A percentile compares a stretch with the other conserved stretches of the same genome.
Conservation (phyloP, 2,113 vertebrate genomes). For the Hyperopisus bebe region DNA sequence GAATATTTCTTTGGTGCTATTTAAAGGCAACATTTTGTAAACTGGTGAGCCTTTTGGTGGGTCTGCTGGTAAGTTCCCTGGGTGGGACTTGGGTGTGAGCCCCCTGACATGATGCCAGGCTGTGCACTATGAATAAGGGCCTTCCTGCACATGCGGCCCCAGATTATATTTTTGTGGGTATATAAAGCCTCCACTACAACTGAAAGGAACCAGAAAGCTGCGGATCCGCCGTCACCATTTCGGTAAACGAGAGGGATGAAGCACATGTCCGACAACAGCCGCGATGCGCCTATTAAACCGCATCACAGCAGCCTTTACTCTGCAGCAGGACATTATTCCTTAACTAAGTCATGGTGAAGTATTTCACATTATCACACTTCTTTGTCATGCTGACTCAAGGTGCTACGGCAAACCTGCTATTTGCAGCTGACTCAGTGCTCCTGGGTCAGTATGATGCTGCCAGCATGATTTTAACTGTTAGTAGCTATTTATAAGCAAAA, state of each 20-base stretch:
- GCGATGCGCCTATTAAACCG: neutral
- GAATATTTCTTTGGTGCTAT: neutral
- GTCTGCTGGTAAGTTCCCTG: neutral
- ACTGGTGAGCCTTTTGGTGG: neutral
- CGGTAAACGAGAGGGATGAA: neutral
- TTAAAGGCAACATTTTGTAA: neutral
- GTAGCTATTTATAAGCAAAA: neutral
- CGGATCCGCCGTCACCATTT: neutral
- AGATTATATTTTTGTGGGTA: neutral
- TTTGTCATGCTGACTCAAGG: neutral
- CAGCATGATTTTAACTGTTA: neutral
- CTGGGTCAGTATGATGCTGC: neutral
- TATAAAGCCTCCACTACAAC: neutral
- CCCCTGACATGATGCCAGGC: neutral
- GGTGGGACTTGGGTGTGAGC: neutral
- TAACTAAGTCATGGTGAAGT: neutral
- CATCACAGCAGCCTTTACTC: neutral
- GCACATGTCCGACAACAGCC: neutral
- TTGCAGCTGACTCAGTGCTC: neutral
- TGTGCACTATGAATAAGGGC: no score
- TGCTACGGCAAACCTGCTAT: neutral
- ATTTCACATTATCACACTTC: neutral
- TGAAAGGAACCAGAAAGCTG: neutral
- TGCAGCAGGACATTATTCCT: neutral
- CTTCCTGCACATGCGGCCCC: neutral